These are phyloP conservation scores for Luidia sarsii DNA, from an alignment of 53 echinoderm and acorn worm species.

Conservation along the genomic window DNA sequence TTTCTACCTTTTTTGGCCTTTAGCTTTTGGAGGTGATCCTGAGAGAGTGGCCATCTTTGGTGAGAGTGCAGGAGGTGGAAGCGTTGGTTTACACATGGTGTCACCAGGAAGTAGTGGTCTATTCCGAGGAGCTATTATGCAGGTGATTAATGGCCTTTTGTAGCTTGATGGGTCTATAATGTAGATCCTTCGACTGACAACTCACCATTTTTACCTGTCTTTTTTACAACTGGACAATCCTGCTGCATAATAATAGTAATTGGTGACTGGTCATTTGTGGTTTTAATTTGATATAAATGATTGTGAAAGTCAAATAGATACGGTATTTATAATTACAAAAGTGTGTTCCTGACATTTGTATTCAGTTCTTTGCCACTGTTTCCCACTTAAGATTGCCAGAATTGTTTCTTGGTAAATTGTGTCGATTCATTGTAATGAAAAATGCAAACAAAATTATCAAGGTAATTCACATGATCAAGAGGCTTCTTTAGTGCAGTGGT, in stretches of 20 bases:
- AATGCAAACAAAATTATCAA: neutral
- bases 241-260: no score
- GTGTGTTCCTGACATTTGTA: neutral
- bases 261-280: no score
- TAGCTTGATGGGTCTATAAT: no score
- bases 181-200: no score
- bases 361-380: neutral
- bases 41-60: conserved; percentile 32
- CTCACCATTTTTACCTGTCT: no score
- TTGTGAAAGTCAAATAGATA: no score
- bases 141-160: no score
- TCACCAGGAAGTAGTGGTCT: conserved; percentile 28
- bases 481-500: no score
- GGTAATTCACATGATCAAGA: no score
- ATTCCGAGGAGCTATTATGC: conserved; percentile 4
- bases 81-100: conserved; percentile 22
- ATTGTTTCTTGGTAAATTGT: neutral
- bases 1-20: no score
- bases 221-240: no score
- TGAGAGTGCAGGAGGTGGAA: conserved; percentile 26
- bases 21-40: conserved; percentile 42
- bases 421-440: neutral
- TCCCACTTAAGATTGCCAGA: neutral
- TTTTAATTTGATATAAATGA: no score
- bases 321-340: neutral